phyloP scores from a whole-genome alignment of 2,113 vertebrate species.

The Nyctibius bracteatus region DNA sequence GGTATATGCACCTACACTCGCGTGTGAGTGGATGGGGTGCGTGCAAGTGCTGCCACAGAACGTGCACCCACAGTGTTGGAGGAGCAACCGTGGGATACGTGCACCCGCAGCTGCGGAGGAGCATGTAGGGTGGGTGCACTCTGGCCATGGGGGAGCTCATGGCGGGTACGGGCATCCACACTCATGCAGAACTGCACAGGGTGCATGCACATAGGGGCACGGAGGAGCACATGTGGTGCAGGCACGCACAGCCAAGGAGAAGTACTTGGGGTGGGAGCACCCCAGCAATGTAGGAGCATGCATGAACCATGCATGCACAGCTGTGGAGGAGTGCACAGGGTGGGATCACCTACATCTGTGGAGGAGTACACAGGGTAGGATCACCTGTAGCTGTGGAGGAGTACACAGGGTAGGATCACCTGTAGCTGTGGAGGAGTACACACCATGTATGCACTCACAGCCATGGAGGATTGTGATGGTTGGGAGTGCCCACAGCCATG shows the following conservation, averaged over 20 bases:
- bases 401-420: no score
- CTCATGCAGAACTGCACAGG: rapidly evolving
- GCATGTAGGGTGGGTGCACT: no score
- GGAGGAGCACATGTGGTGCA: no score
- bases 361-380: not conserved
- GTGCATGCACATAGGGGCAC: rapidly evolving
- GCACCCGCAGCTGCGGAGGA: not conserved
- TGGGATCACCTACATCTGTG: not conserved
- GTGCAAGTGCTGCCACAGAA: no score
- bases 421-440: not conserved
- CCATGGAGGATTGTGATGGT: rapidly evolving
- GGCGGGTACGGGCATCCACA: rapidly evolving
- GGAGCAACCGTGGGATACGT: rapidly evolving
- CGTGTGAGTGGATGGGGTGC: no score
- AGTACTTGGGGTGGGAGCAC: not conserved
- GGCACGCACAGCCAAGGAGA: rapidly evolving
- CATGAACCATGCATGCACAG: no score
- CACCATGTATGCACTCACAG: rapidly evolving
- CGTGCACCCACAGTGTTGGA: rapidly evolving
- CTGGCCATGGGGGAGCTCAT: no score
- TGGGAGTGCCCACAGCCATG: not conserved
- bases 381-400: not conserved
- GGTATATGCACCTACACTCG: no score
- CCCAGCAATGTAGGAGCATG: no score
- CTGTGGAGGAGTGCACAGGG: not conserved